A percentile compares a stretch with the other conserved stretches of the same genome.
Conservation (phyloP, 2,888 invertebrate genomes). For the Xestia ashworthii region DNA sequence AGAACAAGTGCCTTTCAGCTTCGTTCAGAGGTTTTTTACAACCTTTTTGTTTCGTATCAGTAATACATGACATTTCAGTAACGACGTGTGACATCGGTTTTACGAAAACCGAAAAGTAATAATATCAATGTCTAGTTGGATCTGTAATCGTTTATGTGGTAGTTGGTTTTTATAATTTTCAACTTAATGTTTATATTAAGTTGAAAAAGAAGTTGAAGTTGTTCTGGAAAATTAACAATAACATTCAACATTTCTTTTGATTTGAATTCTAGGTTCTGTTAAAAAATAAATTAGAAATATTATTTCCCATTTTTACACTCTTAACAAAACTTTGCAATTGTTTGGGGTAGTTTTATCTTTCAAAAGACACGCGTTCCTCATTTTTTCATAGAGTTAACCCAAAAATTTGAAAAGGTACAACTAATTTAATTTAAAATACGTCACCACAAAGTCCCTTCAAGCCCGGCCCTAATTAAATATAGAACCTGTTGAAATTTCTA, state of each 20-base stretch:
- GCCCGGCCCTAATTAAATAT: conserved; percentile 35
- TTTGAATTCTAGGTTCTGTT: neutral
- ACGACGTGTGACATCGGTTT: neutral
- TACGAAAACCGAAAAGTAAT: neutral
- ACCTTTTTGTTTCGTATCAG: neutral
- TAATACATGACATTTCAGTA: neutral
- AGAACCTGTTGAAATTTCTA: conserved; percentile 46
- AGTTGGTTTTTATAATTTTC: no score
- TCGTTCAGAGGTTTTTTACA: no score
- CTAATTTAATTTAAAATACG: neutral
- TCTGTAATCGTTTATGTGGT: no score
- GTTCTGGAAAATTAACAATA: neutral
- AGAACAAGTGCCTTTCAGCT: no score
- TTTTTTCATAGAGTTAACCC: neutral
- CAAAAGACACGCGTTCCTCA: neutral
- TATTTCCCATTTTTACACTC: neutral
- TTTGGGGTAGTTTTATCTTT: neutral
- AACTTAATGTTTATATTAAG: no score
- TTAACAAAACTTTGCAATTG: neutral
- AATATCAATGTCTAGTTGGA: no score
- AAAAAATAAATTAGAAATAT: neutral
- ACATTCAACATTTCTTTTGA: neutral
- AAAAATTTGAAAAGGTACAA: neutral
- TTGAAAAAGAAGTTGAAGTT: no score
- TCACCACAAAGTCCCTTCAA: neutral